phyloP scores from a whole-genome alignment of 2,113 vertebrate genomes.

The Aleadryas rufinucha region DNA sequence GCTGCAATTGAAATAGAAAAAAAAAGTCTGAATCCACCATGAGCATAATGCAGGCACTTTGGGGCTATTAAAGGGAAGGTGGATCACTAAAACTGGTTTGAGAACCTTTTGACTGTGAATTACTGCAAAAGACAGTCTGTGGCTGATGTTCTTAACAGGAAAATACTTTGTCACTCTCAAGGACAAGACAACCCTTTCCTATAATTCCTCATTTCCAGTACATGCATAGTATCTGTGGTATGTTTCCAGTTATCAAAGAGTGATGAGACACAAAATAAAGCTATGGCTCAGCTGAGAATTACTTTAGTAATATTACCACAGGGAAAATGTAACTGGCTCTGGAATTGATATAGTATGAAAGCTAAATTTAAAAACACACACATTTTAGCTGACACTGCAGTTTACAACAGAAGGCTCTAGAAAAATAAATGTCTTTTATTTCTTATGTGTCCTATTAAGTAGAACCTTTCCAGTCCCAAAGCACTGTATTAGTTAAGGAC shows the following conservation, averaged over 20 bases:
- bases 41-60: neutral
- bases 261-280: neutral
- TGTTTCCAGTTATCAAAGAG: neutral
- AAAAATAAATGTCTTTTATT: neutral
- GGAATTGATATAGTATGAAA: neutral
- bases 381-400: neutral
- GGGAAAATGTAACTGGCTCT: neutral
- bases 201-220: neutral
- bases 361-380: neutral
- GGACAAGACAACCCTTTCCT: neutral
- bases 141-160: neutral
- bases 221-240: neutral
- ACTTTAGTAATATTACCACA: neutral
- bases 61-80: neutral
- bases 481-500: neutral
- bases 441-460: neutral
- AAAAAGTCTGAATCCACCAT: neutral
- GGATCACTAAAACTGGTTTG: neutral
- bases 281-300: neutral
- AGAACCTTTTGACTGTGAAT: neutral
- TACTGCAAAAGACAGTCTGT: neutral
- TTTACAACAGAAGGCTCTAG: neutral
- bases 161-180: neutral
- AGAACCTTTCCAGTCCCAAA: neutral
- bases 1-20: neutral